Conservation (phyloP, 1,140 invertebrate genomes). For the Apis mellifera region DNA sequence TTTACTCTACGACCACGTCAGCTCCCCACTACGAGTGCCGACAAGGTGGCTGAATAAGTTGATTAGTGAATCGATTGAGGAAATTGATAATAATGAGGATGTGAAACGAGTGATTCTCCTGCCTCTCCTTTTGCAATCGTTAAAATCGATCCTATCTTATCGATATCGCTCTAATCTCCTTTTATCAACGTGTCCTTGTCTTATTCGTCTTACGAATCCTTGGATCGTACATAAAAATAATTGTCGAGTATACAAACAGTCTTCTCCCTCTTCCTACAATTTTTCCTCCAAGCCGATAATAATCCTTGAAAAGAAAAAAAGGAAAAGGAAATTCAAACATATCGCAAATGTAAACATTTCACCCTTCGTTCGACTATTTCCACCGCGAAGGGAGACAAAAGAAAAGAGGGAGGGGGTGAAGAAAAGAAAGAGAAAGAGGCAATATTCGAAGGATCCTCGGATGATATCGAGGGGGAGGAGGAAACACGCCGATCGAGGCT, state of each 20-base stretch:
- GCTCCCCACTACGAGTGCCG: not conserved
- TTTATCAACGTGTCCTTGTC: too few relatives aligned
- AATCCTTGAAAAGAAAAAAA: too few relatives aligned
- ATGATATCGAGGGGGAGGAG: not conserved
- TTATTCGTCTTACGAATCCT: too few relatives aligned
- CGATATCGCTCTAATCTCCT: not conserved
- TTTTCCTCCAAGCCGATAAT: too few relatives aligned
- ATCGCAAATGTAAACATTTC: too few relatives aligned
- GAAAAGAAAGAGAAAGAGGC: not conserved
- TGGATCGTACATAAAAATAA: not conserved
- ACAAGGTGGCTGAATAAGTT: constrained; percentile 42
- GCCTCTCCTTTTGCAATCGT: too few relatives aligned
- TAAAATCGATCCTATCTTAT: not conserved
- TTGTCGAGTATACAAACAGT: too few relatives aligned
- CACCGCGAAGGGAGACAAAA: not conserved
- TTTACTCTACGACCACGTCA: constrained; percentile 7
- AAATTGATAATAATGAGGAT: constrained; percentile 49
- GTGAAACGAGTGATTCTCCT: not conserved
- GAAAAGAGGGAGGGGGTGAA: too few relatives aligned
- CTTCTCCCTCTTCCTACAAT: too few relatives aligned
- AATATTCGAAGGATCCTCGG: constrained; percentile 4
- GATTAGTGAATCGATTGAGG: constrained; percentile 40
- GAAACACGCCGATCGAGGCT: too few relatives aligned
- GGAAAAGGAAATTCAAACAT: too few relatives aligned
- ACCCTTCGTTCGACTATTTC: too few relatives aligned